Conservation (phyloP, 92 coral and sea anemone genomes). For the Zoanthus gigantus region DNA sequence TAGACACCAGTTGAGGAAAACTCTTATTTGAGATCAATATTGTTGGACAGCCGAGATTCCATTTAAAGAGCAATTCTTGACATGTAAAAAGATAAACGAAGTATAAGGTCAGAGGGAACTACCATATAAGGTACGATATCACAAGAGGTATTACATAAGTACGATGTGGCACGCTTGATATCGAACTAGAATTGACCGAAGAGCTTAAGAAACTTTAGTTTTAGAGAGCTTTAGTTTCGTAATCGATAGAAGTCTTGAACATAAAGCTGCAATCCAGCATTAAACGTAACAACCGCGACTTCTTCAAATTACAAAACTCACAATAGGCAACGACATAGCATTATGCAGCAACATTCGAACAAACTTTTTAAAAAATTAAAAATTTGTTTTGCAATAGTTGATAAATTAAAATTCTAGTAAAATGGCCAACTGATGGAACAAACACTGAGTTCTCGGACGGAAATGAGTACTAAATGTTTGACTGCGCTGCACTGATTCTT, state of each 20-base stretch:
- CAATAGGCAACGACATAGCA: not conserved
- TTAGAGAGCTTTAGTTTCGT: not conserved
- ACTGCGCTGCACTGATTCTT: not conserved
- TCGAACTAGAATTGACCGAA: not conserved
- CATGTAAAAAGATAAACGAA: too few species aligned
- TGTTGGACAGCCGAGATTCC: too few species aligned
- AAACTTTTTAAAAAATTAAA: not conserved
- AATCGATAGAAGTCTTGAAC: not conserved
- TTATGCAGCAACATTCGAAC: not conserved
- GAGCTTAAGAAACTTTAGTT: not conserved
- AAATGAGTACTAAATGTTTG: not conserved
- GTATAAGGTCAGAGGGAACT: too few species aligned
- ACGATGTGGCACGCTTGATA: too few species aligned
- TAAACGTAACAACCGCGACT: not conserved
- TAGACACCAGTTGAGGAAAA: too few species aligned
- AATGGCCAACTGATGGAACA: not conserved
- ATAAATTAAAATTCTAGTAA: not conserved
- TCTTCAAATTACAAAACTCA: slow-evolving; percentile 6
- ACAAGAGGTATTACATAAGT: too few species aligned
- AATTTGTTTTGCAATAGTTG: not conserved
- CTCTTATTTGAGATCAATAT: too few species aligned
- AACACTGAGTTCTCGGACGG: not conserved
- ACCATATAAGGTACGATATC: too few species aligned
- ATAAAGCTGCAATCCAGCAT: not conserved
- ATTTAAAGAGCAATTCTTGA: too few species aligned